These are phyloP conservation scores for Peromyscus maniculatus DNA, from an alignment of 2,113 vertebrate species.

Conservation along the genomic window DNA sequence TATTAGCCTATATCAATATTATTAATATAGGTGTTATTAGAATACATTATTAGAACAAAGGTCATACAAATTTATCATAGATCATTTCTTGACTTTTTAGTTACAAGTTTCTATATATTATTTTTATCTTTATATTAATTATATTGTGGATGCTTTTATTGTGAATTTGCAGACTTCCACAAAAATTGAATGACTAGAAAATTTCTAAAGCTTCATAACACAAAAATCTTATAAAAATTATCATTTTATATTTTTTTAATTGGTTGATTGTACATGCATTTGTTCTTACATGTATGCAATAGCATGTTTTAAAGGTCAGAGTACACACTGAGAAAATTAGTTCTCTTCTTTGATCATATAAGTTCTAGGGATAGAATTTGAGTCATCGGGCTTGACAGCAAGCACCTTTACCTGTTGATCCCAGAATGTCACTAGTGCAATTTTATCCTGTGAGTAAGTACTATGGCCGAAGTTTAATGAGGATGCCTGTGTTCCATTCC, in stretches of 20 bases:
- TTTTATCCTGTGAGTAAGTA: neutral
- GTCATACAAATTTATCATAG: neutral
- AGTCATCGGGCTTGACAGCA: neutral
- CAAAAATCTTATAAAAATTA: neutral
- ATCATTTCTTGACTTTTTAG: neutral
- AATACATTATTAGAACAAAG: neutral
- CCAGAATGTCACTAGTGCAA: neutral
- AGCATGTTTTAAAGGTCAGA: neutral
- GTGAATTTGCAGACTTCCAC: neutral
- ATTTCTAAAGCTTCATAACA: neutral
- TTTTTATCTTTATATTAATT: neutral
- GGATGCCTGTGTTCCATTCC: neutral
- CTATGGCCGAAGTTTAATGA: neutral
- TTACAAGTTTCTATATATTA: neutral
- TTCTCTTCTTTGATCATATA: neutral
- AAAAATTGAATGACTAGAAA: neutral
- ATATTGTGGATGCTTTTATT: fast-evolving
- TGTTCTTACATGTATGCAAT: neutral
- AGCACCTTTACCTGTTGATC: neutral
- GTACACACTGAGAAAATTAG: neutral
- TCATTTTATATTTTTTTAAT: no score
- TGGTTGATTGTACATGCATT: no score
- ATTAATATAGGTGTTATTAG: no score
- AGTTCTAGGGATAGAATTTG: neutral
- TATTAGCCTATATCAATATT: neutral